Conservation (phyloP, 2,797 vertebrate species). For the Danio jaintianensis region DNA sequence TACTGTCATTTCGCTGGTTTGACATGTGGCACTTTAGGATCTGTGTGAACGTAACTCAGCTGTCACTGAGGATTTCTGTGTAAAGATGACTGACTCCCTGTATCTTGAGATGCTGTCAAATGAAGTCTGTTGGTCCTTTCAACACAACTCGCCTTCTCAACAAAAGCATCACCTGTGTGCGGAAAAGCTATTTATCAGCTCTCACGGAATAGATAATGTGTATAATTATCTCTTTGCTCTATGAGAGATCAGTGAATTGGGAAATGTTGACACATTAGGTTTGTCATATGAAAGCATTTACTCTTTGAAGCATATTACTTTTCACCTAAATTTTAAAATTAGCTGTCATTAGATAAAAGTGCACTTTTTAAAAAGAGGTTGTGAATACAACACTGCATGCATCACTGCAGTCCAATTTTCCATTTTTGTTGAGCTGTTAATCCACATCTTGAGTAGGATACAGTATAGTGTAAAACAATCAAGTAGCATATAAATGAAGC, state of each 20-base stretch:
- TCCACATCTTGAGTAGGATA: neutral
- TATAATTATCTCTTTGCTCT: neutral
- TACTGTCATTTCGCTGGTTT: constrained; percentile 24
- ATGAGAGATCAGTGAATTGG: neutral
- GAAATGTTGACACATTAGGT: neutral
- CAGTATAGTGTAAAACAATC: too few species aligned
- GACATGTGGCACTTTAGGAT: constrained; percentile 10
- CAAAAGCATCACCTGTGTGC: neutral
- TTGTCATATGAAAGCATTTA: neutral
- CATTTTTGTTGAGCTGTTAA: neutral
- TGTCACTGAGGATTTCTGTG: constrained; percentile 6
- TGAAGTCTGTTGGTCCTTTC: constrained; percentile 1
- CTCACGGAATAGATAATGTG: neutral
- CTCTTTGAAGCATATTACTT: neutral
- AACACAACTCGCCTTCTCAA: neutral
- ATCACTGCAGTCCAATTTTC: neutral
- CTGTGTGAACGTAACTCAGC: constrained; percentile 27
- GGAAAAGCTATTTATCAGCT: neutral
- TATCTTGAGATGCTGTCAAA: constrained; percentile 17
- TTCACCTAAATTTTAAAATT: neutral
- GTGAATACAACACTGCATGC: neutral
- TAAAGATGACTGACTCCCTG: constrained; percentile 10
- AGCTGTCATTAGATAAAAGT: neutral
- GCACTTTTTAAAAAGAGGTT: neutral
- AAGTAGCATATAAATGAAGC: too few species aligned